Conservation (phyloP, 2,888 invertebrate species). For the Dicyrtomina minuta region DNA sequence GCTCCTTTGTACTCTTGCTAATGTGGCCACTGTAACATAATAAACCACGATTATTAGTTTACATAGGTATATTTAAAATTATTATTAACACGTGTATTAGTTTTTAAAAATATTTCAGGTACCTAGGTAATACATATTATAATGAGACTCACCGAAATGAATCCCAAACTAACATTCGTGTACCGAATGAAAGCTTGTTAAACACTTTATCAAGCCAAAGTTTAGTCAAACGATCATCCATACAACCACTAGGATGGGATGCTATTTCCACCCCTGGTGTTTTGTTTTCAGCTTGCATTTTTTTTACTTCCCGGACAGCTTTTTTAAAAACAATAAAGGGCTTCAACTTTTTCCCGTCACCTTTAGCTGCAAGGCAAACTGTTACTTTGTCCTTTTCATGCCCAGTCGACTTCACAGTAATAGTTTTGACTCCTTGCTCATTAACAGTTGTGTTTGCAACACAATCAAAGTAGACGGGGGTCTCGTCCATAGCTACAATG, state of each 20-base stretch:
- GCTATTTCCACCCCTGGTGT: not conserved
- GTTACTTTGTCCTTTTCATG: slow-evolving; percentile 18
- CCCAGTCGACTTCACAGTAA: slow-evolving; percentile 7
- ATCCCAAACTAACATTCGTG: slow-evolving; percentile 24
- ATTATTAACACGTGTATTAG: too few species aligned
- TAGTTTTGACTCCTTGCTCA: not conserved
- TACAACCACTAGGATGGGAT: slow-evolving; percentile 23
- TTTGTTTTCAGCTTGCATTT: not conserved
- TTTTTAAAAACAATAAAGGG: slow-evolving; percentile 17
- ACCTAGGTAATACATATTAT: too few species aligned
- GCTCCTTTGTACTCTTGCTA: slow-evolving; percentile 8
- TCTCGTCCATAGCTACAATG: slow-evolving; percentile 14
- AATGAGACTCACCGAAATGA: too few species aligned
- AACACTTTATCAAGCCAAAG: slow-evolving; percentile 25
- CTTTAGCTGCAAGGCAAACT: slow-evolving; percentile 18
- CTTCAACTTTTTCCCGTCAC: slow-evolving; percentile 22
- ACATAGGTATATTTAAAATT: too few species aligned
- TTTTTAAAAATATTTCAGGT: too few species aligned
- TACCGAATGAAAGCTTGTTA: slow-evolving; percentile 9
- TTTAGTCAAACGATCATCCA: slow-evolving; percentile 17
- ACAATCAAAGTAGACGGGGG: slow-evolving; percentile 2
- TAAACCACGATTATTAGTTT: too few species aligned
- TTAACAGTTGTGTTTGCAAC: slow-evolving; percentile 2
- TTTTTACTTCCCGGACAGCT: slow-evolving; percentile 4
- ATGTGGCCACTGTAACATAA: slow-evolving; percentile 25